Conservation (phyloP, 1,140 invertebrate species). For the Brachionus angularis region DNA sequence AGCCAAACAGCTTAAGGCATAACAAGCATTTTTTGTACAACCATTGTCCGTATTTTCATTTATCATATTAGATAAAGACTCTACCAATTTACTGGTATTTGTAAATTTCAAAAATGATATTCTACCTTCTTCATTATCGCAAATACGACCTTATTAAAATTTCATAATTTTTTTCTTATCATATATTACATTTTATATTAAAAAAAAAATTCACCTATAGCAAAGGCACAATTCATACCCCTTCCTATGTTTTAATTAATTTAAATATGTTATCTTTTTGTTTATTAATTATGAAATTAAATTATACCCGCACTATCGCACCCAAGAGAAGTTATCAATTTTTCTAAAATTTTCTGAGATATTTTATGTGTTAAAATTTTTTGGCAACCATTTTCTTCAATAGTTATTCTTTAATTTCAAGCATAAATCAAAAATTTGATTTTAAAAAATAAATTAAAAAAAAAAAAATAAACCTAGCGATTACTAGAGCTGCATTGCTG, state of each 20-base stretch:
- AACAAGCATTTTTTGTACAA: conserved; percentile 57
- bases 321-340: conserved; percentile 52
- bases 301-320: conserved; percentile 56
- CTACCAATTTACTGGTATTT: background rate
- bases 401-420: conserved; percentile 51
- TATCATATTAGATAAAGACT: conserved; percentile 52
- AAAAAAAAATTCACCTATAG: conserved; percentile 50
- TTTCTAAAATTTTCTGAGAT: conserved; percentile 49
- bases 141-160: conserved; percentile 19
- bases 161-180: background rate
- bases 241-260: conserved; percentile 48
- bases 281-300: no score
- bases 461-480: conserved; percentile 53
- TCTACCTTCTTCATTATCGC: conserved; percentile 2
- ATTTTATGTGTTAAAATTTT: conserved; percentile 50
- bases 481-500: conserved; percentile 57
- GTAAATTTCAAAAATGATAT: background rate
- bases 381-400: conserved; percentile 54
- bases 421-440: background rate
- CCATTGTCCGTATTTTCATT: conserved; percentile 51
- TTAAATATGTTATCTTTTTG: no score
- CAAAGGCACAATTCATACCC: conserved; percentile 58
- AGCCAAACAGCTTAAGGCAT: conserved; percentile 57
- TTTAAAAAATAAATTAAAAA: background rate
- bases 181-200: background rate